Conservation (phyloP, 2,888 invertebrate genomes). For the Tenthredo distinguenda region DNA sequence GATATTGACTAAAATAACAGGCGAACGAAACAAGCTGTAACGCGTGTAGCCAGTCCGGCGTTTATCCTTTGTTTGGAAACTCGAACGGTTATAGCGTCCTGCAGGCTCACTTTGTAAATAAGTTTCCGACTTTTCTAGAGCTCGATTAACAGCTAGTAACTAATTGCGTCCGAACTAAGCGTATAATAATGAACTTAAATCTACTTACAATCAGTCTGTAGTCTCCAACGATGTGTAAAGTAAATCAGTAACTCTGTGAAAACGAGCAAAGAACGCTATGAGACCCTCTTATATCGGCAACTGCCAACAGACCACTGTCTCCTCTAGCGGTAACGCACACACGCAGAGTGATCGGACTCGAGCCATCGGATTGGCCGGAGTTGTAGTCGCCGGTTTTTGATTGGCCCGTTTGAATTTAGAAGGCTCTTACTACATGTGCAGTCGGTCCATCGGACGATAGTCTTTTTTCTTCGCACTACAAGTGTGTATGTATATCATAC, state of each 20-base stretch:
- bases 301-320: constrained; percentile 38
- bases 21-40: neutral
- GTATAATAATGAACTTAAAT: neutral
- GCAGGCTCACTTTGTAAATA: neutral
- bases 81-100: constrained; percentile 6
- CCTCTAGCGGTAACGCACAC: constrained; percentile 35
- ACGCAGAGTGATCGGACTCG: neutral
- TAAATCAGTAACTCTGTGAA: neutral
- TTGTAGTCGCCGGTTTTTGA: neutral
- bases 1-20: neutral
- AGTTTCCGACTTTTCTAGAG: neutral
- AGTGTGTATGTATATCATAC: neutral
- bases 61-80: constrained; percentile 8
- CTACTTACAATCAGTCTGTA: constrained; percentile 40
- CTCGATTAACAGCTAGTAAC: neutral
- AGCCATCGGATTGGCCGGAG: constrained; percentile 2
- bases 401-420: constrained; percentile 56
- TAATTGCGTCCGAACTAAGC: neutral
- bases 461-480: constrained; percentile 15
- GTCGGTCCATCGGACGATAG: neutral
- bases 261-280: constrained; percentile 26
- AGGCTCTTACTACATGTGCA: neutral
- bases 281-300: constrained; percentile 45
- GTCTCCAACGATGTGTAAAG: neutral
- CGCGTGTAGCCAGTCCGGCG: neutral